Evolutionary conservation across 2,113 vertebrate genomes (phyloP).

Genomic region (Rhadina sibilatrix): DNA sequence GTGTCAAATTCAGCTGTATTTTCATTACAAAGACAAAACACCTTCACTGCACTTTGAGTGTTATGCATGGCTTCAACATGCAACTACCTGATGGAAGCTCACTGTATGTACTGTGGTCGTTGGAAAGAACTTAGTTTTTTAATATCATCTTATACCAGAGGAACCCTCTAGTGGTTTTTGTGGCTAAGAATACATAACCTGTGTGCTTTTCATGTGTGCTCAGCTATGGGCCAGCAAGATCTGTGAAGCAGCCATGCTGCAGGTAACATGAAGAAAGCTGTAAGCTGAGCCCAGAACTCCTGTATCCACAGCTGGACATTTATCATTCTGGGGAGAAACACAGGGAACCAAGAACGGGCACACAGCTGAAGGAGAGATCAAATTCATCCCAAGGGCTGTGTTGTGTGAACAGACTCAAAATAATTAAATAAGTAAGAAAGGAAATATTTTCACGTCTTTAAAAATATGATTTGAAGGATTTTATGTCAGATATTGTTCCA

Average conservation of each 20-base stretch:
- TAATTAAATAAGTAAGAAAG: background rate
- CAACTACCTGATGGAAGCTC: background rate
- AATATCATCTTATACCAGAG: background rate
- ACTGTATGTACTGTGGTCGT: rapidly evolving
- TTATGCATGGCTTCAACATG: background rate
- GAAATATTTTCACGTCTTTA: background rate
- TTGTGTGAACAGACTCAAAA: background rate
- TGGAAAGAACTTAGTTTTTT: background rate
- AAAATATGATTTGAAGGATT: background rate
- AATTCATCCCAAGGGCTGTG: background rate
- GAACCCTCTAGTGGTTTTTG: background rate
- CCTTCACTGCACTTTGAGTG: background rate
- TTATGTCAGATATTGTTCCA: background rate
- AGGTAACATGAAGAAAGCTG: background rate
- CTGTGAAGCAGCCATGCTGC: background rate
- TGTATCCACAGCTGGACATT: background rate
- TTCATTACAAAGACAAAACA: background rate
- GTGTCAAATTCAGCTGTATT: background rate
- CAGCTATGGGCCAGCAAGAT: background rate
- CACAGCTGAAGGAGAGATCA: background rate
- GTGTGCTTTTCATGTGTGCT: rapidly evolving
- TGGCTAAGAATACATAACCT: background rate
- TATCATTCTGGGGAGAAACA: background rate
- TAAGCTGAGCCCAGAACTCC: background rate
- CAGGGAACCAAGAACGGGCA: rapidly evolving